Percentiles rank a stretch among this genome's conserved stretches.
Conservation (phyloP, 37 sponge, comb jelly and placozoan genomes). For the Cliona cf. orientalis region DNA sequence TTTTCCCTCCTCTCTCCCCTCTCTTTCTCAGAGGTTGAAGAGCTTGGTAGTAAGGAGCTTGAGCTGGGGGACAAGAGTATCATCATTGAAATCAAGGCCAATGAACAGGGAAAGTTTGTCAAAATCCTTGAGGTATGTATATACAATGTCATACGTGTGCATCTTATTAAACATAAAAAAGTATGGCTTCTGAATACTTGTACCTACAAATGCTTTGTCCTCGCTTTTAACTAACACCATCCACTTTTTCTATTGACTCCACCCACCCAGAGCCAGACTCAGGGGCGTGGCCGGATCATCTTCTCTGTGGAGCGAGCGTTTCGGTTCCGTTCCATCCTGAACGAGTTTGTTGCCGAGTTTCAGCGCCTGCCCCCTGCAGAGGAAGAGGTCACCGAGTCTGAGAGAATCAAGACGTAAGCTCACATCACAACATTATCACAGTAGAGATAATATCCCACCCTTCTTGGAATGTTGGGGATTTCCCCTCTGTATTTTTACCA, state of each 20-base stretch:
- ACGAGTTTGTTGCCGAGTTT: constrained; percentile 46
- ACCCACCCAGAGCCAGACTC: constrained; percentile 28
- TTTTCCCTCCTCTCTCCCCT: too few species aligned
- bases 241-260: too few species aligned
- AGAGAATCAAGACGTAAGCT: constrained; percentile 31
- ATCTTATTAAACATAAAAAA: too few species aligned
- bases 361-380: constrained; percentile 29
- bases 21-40: constrained; percentile 49
- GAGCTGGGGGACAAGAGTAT: constrained; percentile 71
- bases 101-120: constrained; percentile 83
- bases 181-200: too few species aligned
- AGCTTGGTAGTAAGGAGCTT: constrained; percentile 64
- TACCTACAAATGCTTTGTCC: too few species aligned
- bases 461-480: too few species aligned
- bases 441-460: too few species aligned
- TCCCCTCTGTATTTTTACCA: too few species aligned
- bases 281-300: constrained; percentile 56
- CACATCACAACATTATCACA: too few species aligned
- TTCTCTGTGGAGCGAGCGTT: constrained; percentile 54
- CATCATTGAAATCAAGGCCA: constrained; percentile 75
- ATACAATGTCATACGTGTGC: neutral
- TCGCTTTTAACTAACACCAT: too few species aligned
- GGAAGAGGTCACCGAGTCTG: constrained; percentile 29
- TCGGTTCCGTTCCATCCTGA: constrained; percentile 35
- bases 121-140: constrained; percentile 69